Evolutionary conservation across 2,888 invertebrate species (phyloP).

Genomic region (Metalampra italica): DNA sequence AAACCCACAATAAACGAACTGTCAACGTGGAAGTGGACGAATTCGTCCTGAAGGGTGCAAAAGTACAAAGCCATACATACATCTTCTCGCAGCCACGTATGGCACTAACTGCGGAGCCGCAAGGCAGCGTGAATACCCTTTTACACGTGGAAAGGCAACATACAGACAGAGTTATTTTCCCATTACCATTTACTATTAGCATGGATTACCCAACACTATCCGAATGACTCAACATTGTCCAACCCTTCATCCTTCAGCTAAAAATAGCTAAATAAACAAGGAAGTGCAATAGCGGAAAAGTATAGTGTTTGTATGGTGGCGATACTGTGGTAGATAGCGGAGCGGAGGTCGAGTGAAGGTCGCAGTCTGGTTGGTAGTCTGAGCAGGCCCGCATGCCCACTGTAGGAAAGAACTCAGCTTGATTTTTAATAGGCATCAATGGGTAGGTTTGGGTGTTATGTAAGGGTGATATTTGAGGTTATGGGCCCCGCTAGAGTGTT

Average conservation of each 20-base stretch:
- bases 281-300: conserved; percentile 7
- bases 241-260: conserved; percentile 2
- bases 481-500: background rate
- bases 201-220: background rate
- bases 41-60: too few relatives aligned
- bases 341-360: conserved; percentile 35
- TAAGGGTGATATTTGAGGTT: background rate
- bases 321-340: conserved; percentile 10
- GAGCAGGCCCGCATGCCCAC: conserved; percentile 32
- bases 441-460: background rate
- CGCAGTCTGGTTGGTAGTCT: conserved; percentile 32
- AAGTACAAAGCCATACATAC: too few relatives aligned
- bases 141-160: background rate
- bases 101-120: too few relatives aligned
- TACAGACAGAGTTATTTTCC: background rate
- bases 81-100: too few relatives aligned
- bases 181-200: background rate
- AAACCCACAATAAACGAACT: too few relatives aligned
- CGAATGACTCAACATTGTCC: background rate
- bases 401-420: background rate
- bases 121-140: too few relatives aligned
- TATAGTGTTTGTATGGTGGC: background rate
- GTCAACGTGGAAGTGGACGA: too few relatives aligned
- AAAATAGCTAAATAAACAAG: conserved; percentile 4
- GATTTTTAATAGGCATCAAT: background rate